Evolutionary conservation across 2,113 vertebrate species (phyloP), one percentile per base, ranked within the genome.

Genomic region (Coryphaenoides rupestris): DNA sequence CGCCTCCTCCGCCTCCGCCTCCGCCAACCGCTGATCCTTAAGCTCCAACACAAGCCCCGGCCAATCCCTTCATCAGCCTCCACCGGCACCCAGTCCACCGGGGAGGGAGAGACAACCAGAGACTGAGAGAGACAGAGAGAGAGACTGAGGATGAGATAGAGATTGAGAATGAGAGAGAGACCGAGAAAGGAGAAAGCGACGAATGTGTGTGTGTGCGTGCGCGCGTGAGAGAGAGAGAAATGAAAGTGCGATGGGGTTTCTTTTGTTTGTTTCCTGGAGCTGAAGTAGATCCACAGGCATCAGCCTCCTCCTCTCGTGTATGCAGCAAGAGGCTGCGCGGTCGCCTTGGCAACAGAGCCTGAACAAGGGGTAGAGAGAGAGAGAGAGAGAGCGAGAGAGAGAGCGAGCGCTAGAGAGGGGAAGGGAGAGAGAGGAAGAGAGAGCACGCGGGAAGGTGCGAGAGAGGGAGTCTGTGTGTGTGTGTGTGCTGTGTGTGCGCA

Each of bases 271-370:
- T 74, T 84, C 81, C 80, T 70, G 73, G 83, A 81, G 74, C 75
- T 60, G 57, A 69, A 66, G 65, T 77, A 66, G 79, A 84, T 82
- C 85, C 85, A 86, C 83, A 86, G 84, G 87, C 87, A 62, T 80
- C 84, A 70, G 86, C 81, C 74, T 84, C 77, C 67, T 84, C 79
- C 80, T 84, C 82, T 84, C 82, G 85, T 86, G 81, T 79, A 86
- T 87, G 87, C 86, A 82, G 83, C 83, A 82, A 89, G 87, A 89
- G 87, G 87, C 86, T 89, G 83, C 84, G 60, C 76, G 74, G 87
- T 89, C 82, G 77, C 86, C 87, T 86, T 86, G 87, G 87, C 87
- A 89, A 89, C 87, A 87, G 87, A 87, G 86, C 80, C 62, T 77
- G 84, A 64, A 83, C 54, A 73, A 85, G 78, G 70, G 72, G 79